Percentiles rank a stretch among this genome's conserved stretches.
Conservation (phyloP, 2,797 vertebrate species). For the Eurystomus glaucurus region DNA sequence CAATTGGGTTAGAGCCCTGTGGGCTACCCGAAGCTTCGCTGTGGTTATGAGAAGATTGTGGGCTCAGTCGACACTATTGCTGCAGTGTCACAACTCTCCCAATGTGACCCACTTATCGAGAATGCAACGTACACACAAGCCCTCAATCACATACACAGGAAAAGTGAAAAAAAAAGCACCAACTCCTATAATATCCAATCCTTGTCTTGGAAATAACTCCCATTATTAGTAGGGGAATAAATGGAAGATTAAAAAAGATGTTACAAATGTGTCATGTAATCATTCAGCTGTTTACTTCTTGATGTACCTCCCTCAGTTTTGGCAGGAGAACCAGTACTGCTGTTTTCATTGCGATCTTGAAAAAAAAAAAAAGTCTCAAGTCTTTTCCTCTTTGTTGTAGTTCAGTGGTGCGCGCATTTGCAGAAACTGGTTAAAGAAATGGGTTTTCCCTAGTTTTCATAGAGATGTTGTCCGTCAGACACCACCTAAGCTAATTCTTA, state of each 20-base stretch:
- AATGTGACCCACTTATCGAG: constrained; percentile 12
- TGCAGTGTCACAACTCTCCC: constrained; percentile 37
- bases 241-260: not conserved
- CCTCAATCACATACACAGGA: rapidly evolving
- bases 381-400: constrained; percentile 21
- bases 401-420: not conserved
- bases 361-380: not conserved
- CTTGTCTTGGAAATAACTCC: not conserved
- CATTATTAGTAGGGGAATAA: not conserved
- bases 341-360: not conserved
- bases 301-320: not conserved
- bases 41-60: not conserved
- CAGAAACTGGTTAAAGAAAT: not conserved
- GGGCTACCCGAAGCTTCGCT: not conserved
- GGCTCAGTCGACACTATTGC: not conserved
- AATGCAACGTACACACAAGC: rapidly evolving
- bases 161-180: not conserved
- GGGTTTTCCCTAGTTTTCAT: not conserved
- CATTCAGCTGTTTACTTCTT: not conserved
- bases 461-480: not conserved
- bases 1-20: not conserved
- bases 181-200: not conserved
- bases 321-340: not conserved
- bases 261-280: not conserved
- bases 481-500: not conserved